Conservation (phyloP, 2,888 invertebrate species). For the Oscheius sp. region DNA sequence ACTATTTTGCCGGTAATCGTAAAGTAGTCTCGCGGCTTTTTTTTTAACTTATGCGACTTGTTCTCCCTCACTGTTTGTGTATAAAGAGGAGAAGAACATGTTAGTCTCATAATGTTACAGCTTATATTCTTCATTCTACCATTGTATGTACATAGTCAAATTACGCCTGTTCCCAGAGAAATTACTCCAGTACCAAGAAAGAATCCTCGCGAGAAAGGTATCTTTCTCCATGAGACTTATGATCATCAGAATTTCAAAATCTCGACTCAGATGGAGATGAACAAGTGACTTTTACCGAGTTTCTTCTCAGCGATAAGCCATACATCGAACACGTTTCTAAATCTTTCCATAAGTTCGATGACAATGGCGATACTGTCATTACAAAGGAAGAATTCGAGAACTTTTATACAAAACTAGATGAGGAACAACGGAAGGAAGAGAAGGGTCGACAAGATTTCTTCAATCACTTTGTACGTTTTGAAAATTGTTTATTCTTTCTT, state of each 20-base stretch:
- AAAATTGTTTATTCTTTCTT: neutral
- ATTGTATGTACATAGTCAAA: slow-evolving; percentile 15
- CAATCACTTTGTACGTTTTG: slow-evolving; percentile 50
- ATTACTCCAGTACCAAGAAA: slow-evolving; percentile 65
- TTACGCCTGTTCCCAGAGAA: slow-evolving; percentile 50
- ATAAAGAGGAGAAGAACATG: no score
- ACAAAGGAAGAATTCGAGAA: slow-evolving; percentile 60
- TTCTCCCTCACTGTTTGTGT: neutral
- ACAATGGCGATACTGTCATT: slow-evolving; percentile 55
- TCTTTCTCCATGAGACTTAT: neutral
- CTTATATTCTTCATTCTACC: neutral
- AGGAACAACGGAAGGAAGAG: slow-evolving; percentile 34
- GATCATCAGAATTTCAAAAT: slow-evolving; percentile 57
- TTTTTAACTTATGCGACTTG: slow-evolving; percentile 1
- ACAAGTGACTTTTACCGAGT: slow-evolving; percentile 63
- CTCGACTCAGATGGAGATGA: slow-evolving; percentile 62
- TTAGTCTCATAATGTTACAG: slow-evolving; percentile 1
- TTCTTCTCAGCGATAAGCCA: slow-evolving; percentile 61
- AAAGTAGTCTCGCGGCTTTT: no score
- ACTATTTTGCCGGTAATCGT: no score
- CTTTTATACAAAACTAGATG: slow-evolving; percentile 56
- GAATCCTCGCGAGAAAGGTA: slow-evolving; percentile 63
- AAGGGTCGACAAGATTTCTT: slow-evolving; percentile 43
- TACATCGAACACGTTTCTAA: slow-evolving; percentile 56
- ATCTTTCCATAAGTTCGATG: slow-evolving; percentile 44